Conservation (phyloP, 2,797 vertebrate genomes). For the Cossypha niveicapilla region DNA sequence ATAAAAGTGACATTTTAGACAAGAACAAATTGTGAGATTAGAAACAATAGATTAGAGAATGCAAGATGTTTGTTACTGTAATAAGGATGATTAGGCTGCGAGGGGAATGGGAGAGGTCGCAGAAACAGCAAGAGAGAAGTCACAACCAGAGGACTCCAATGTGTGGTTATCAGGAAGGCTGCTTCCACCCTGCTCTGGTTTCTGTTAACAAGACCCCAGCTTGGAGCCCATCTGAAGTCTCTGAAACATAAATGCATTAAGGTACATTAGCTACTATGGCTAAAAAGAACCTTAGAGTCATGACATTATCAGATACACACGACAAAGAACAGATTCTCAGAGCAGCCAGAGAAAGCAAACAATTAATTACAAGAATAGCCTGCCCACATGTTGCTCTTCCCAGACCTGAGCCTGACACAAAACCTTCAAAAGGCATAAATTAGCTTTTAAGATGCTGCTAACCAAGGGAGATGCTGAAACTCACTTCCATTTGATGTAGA, state of each 20-base stretch:
- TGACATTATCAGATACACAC: constrained; percentile 6
- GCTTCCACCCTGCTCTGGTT: constrained; percentile 37
- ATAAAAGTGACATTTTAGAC: not conserved
- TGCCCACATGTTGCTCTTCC: not conserved
- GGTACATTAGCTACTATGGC: constrained; percentile 35
- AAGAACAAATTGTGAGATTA: not conserved
- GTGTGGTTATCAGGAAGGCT: constrained; percentile 25
- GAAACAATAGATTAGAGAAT: not conserved
- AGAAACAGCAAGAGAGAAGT: not conserved
- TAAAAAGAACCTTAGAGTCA: not conserved
- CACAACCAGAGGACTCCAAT: not conserved
- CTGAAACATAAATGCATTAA: constrained; percentile 41
- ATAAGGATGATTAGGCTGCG: not conserved
- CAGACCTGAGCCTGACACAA: not conserved
- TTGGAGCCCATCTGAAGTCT: not conserved
- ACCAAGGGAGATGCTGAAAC: not conserved
- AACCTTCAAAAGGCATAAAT: not conserved
- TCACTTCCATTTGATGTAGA: not conserved
- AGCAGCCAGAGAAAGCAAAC: constrained; percentile 36
- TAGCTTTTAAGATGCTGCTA: not conserved
- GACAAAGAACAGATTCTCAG: constrained; percentile 55
- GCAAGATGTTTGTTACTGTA: not conserved
- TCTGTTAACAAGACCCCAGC: constrained; percentile 31
- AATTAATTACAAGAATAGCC: constrained; percentile 44
- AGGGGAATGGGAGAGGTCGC: not conserved